Evolutionary conservation across 2,113 vertebrate species (phyloP), one percentile per base, ranked within the genome.

Genomic region (Brachionichthys hirsutus): DNA sequence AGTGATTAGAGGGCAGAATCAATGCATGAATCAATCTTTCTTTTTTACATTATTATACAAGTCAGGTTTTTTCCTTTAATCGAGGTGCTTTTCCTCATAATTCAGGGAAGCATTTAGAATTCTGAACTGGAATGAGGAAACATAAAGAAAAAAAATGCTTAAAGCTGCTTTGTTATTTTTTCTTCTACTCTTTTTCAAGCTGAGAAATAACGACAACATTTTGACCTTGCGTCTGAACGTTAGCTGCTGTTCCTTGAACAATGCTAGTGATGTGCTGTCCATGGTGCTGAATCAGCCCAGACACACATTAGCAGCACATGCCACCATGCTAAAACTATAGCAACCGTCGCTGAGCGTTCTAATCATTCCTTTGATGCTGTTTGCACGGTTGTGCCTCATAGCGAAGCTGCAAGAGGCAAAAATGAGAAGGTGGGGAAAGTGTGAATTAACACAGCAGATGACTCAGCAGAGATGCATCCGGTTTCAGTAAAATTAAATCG

Each of bases 221-320:
- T 48, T 61, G 48, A 70, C 54, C 47, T 3, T 22, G 51, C 42
- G 44, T 19, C n/a, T 53, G 36, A 30, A 34, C 43, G 51, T 17
- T n/a, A 16, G 43, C 46, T 34, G 17, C 49, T 19, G 34, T 22
- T 35, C 44, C 17, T 48, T 38, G n/a, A 36, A 14, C 10, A 11
- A n/a, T 17, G 3, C 48, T 18, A 14, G 3, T 34, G 18, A 38
- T 47, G 65, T 36, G 70, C 85, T 89, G 77, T 90, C 89, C 85
- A 43, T 83, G 84, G 87, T 89, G 67, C 88, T 89, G 87, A 87
- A 36, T 30, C 16, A 42, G 30, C 35, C 40, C 12, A 46, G 16
- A 34, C 42, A 56, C 22, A 59, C 52, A 49, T 9, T 16, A 22
- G 46, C 10, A 43, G 18, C 67, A 54, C 17, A 44, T 16, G 46